Evolutionary conservation across 2,888 invertebrate genomes (phyloP).

Genomic region (Anaspis maculata): DNA sequence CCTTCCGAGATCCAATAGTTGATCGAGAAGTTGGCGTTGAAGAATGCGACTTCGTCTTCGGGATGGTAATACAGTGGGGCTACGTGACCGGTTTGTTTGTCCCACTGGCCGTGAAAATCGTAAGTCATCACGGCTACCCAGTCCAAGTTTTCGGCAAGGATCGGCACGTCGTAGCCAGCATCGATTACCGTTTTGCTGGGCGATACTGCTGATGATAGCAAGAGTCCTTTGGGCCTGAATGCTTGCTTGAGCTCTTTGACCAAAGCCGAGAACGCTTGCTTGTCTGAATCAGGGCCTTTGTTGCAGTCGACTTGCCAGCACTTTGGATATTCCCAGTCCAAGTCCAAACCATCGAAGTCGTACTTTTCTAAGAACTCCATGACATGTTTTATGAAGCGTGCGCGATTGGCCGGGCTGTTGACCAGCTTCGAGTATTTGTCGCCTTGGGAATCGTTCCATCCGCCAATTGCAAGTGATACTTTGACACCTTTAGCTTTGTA

Average conservation of each 20-base stretch:
- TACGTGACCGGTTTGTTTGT: slow-evolving; percentile 83
- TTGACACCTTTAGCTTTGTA: slow-evolving; percentile 74
- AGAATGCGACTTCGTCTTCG: slow-evolving; percentile 71
- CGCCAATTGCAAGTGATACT: slow-evolving; percentile 83
- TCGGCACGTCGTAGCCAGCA: slow-evolving; percentile 72
- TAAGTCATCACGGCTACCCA: slow-evolving; percentile 93
- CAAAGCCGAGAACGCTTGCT: slow-evolving; percentile 66
- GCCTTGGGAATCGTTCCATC: slow-evolving; percentile 90
- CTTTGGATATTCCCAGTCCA: slow-evolving; percentile 93
- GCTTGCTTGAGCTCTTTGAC: slow-evolving; percentile 61
- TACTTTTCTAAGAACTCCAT: slow-evolving; percentile 70
- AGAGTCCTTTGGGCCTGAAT: slow-evolving; percentile 42
- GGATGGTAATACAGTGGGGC: slow-evolving; percentile 78
- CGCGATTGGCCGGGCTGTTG: slow-evolving; percentile 63
- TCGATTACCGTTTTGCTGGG: slow-evolving; percentile 84
- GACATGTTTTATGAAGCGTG: slow-evolving; percentile 65
- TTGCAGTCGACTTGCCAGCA: slow-evolving; percentile 85
- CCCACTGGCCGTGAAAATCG: slow-evolving; percentile 89
- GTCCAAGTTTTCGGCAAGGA: slow-evolving; percentile 65
- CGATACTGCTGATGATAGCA: slow-evolving; percentile 78
- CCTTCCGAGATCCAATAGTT: slow-evolving; percentile 85
- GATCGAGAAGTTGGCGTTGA: slow-evolving; percentile 80
- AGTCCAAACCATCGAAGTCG: slow-evolving; percentile 85
- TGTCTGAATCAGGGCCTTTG: slow-evolving; percentile 77
- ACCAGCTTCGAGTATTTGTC: slow-evolving; percentile 84